Percentiles rank a stretch among this genome's conserved stretches.
These are phyloP conservation scores for Heliconius hortense DNA, from an alignment of 2,888 invertebrate species.

Conservation along the genomic window DNA sequence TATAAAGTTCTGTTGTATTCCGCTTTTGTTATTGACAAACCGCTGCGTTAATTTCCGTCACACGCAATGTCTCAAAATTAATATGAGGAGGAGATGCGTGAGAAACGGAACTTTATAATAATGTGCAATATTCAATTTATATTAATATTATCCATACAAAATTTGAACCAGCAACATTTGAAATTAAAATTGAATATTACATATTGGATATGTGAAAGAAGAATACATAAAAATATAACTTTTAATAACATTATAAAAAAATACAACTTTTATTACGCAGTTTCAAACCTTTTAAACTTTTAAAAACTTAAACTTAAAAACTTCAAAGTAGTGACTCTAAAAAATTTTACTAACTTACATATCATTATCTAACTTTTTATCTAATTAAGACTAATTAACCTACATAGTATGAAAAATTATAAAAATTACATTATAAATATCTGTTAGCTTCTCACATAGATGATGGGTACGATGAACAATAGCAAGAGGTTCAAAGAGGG, in stretches of 20 bases:
- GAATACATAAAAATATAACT: not conserved
- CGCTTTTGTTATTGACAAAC: too few relatives aligned
- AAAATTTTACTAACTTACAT: not conserved
- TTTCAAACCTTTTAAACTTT: not conserved
- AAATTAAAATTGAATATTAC: too few relatives aligned
- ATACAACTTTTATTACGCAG: not conserved
- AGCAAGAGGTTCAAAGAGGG: not conserved
- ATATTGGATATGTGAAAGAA: too few relatives aligned
- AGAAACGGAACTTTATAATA: too few relatives aligned
- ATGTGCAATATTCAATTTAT: too few relatives aligned
- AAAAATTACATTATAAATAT: slow-evolving; percentile 32
- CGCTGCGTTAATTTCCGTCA: too few relatives aligned
- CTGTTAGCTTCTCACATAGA: slow-evolving; percentile 19
- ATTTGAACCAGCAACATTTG: too few relatives aligned
- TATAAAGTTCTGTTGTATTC: too few relatives aligned
- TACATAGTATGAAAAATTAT: slow-evolving; percentile 34
- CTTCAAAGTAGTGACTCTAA: not conserved
- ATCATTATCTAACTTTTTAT: not conserved
- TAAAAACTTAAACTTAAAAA: not conserved
- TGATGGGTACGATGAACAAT: slow-evolving; percentile 7
- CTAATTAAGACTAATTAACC: slow-evolving; percentile 11
- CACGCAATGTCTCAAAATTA: too few relatives aligned
- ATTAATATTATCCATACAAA: too few relatives aligned
- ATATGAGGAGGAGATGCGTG: too few relatives aligned
- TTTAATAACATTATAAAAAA: not conserved